Conservation (phyloP, 2,797 vertebrate genomes). For the Danio aesculapii region DNA sequence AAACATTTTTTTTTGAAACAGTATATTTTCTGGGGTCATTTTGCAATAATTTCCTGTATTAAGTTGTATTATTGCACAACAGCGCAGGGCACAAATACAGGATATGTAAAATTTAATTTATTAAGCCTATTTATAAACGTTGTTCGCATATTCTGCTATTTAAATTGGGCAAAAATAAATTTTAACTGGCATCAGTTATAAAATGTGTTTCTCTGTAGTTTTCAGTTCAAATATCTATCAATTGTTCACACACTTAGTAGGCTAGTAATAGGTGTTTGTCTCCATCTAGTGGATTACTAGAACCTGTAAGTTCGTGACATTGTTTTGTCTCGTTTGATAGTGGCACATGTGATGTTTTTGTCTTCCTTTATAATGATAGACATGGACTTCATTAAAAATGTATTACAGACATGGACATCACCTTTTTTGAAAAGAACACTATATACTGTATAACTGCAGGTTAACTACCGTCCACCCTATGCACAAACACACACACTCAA, state of each 20-base stretch:
- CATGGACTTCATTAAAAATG: background rate
- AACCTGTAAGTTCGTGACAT: background rate
- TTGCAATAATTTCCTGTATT: no score
- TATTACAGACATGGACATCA: no score
- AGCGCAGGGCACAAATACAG: background rate
- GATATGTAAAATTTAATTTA: no score
- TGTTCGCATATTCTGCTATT: background rate
- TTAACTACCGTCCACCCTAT: no score
- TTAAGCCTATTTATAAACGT: background rate
- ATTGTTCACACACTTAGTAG: no score
- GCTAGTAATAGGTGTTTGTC: constrained; percentile 66
- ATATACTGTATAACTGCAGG: no score
- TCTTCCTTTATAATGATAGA: background rate
- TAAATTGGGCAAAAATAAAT: no score
- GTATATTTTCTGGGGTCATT: no score
- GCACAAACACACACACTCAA: no score
- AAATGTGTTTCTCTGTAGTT: background rate
- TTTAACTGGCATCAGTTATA: background rate
- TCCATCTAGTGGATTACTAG: constrained; percentile 75
- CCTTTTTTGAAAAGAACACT: no score
- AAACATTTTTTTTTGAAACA: no score
- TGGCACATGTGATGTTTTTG: background rate
- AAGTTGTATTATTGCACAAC: background rate
- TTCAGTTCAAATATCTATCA: background rate
- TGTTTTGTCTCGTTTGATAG: background rate